Evolutionary conservation across 2,797 vertebrate genomes (phyloP).

Genomic region (Leuciscus waleckii): DNA sequence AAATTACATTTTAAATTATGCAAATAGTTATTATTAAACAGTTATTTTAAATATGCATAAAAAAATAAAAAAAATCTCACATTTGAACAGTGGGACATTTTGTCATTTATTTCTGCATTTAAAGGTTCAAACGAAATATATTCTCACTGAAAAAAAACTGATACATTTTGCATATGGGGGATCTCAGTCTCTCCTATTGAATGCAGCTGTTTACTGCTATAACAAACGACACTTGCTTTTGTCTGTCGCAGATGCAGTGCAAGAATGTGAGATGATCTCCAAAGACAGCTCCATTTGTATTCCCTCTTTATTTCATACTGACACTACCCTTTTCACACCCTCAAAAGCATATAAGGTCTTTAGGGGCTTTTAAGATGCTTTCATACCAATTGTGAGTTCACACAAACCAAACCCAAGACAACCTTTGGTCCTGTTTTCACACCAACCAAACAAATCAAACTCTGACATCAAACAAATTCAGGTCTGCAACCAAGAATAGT

Average conservation of each 20-base stretch:
- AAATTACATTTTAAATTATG: background rate
- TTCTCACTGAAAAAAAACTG: background rate
- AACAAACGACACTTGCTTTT: background rate
- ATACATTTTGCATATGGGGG: background rate
- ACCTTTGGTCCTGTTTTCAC: background rate
- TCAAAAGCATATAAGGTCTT: background rate
- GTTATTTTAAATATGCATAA: too few relatives aligned
- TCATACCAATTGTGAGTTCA: background rate
- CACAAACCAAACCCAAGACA: background rate
- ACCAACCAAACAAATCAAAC: slow-evolving; percentile 10
- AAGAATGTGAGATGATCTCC: background rate
- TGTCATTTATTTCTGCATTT: background rate
- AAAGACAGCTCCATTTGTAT: background rate
- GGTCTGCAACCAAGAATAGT: background rate
- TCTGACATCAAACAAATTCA: background rate
- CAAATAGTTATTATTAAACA: too few relatives aligned
- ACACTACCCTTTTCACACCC: background rate
- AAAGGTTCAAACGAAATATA: background rate
- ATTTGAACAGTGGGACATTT: background rate
- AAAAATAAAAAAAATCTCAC: too few relatives aligned
- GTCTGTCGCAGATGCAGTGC: background rate
- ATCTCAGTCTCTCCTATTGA: background rate
- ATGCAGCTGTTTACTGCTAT: background rate
- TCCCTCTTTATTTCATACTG: background rate
- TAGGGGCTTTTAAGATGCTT: background rate